Conservation (phyloP, 2,888 invertebrate species). For the Cryptocephalus moraei region DNA sequence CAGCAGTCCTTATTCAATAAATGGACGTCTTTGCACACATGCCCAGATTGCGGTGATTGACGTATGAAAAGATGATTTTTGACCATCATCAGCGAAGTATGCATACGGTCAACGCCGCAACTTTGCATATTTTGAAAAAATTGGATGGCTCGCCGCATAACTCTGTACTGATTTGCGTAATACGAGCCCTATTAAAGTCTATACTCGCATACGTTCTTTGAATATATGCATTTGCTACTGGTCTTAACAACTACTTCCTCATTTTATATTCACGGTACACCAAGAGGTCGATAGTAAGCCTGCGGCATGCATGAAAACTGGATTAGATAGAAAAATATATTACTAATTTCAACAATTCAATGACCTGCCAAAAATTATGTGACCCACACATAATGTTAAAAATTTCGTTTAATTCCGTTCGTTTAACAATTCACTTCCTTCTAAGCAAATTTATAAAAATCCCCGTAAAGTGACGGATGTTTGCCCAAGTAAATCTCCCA, state of each 20-base stretch:
- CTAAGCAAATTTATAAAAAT: constrained; percentile 7
- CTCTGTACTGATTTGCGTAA: constrained; percentile 1
- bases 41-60: constrained; percentile 5
- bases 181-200: not conserved
- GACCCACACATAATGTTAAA: too few species aligned
- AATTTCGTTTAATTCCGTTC: too few species aligned
- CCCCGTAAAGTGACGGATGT: constrained; percentile 21
- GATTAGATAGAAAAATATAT: too few species aligned
- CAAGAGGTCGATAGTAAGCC: too few species aligned
- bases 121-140: constrained; percentile 2
- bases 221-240: too few species aligned
- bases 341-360: constrained; percentile 1
- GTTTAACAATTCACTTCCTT: constrained; percentile 7
- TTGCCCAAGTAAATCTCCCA: constrained; percentile 18
- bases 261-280: too few species aligned
- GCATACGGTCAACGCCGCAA: constrained; percentile 4
- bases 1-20: too few species aligned
- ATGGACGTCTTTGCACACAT: not conserved
- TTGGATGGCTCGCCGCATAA: constrained; percentile 2
- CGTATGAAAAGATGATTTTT: constrained; percentile 7
- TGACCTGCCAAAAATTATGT: too few species aligned
- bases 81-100: constrained; percentile 3
- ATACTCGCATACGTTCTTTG: too few species aligned
- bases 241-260: too few species aligned
- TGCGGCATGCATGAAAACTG: too few species aligned